A percentile compares a stretch with the other conserved stretches of the same genome.
phyloP scores from a whole-genome alignment of 2,888 invertebrate genomes.

The Apantesis nais region DNA sequence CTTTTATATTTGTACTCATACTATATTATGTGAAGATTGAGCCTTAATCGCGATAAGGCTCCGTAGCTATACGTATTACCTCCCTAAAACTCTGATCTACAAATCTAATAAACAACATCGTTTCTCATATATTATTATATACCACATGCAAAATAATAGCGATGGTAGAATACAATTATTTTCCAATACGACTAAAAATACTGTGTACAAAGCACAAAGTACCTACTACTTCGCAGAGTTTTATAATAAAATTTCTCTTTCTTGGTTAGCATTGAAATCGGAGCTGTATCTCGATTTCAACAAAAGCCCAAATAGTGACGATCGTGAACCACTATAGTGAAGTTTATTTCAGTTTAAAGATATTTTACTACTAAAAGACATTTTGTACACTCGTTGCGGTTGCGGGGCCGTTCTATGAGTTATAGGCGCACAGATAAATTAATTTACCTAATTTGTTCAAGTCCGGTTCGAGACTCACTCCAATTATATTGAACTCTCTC shows the following conservation, averaged over 20 bases:
- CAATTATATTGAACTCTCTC: constrained; percentile 30
- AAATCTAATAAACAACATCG: too few species aligned
- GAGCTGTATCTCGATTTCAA: not conserved
- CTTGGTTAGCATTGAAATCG: too few species aligned
- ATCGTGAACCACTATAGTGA: not conserved
- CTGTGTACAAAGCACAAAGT: too few species aligned
- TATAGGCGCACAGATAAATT: constrained; percentile 15
- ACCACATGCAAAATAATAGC: too few species aligned
- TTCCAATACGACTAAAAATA: not conserved
- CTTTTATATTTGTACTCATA: too few species aligned
- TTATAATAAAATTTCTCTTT: not conserved
- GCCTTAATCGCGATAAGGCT: too few species aligned
- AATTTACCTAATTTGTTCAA: constrained; percentile 25
- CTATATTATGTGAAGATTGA: too few species aligned
- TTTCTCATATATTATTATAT: too few species aligned
- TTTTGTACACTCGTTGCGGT: not conserved
- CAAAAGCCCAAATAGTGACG: not conserved
- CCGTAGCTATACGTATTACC: too few species aligned
- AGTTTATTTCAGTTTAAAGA: not conserved
- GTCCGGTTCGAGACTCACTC: constrained; percentile 16
- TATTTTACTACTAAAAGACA: not conserved
- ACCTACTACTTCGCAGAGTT: too few species aligned
- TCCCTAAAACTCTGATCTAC: too few species aligned
- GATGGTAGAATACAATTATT: not conserved
- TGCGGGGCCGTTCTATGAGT: not conserved